A percentile compares a stretch with the other conserved stretches of the same genome.
phyloP scores from a whole-genome alignment of 2,888 invertebrate genomes.

The Crocallis elinguaria region DNA sequence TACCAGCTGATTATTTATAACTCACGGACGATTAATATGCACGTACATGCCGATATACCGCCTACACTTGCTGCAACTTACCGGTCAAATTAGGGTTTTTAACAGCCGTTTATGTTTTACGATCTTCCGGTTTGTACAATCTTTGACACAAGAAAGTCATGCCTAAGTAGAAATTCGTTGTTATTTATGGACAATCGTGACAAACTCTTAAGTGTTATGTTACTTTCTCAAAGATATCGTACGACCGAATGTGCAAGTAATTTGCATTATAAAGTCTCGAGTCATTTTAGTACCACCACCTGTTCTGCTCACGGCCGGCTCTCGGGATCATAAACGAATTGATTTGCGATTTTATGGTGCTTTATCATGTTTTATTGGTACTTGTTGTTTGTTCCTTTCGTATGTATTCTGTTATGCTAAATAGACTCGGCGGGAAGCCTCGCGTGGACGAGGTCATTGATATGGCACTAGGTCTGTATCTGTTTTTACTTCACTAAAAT shows the following conservation, averaged over 20 bases:
- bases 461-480: conserved; percentile 12
- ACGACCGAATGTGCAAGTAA: conserved; percentile 22
- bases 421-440: conserved; percentile 43
- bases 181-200: conserved; percentile 36
- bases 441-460: conserved; percentile 49
- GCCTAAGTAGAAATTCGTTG: conserved; percentile 32
- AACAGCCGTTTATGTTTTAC: conserved; percentile 34
- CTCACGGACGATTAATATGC: conserved; percentile 27
- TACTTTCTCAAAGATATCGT: conserved; percentile 33
- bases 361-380: conserved; percentile 40
- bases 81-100: conserved; percentile 37
- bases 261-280: conserved; percentile 33
- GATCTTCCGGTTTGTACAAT: conserved; percentile 34
- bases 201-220: conserved; percentile 32
- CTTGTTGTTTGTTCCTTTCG: conserved; percentile 28
- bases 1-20: conserved; percentile 35
- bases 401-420: conserved; percentile 41
- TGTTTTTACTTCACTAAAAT: neutral
- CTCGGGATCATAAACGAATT: conserved; percentile 25
- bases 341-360: conserved; percentile 43
- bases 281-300: conserved; percentile 26
- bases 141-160: conserved; percentile 31
- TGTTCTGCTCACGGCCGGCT: conserved; percentile 22
- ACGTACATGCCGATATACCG: conserved; percentile 32
- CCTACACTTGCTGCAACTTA: conserved; percentile 27